Evolutionary conservation across 2,888 invertebrate genomes (phyloP).

Genomic region (Hyles lineata): DNA sequence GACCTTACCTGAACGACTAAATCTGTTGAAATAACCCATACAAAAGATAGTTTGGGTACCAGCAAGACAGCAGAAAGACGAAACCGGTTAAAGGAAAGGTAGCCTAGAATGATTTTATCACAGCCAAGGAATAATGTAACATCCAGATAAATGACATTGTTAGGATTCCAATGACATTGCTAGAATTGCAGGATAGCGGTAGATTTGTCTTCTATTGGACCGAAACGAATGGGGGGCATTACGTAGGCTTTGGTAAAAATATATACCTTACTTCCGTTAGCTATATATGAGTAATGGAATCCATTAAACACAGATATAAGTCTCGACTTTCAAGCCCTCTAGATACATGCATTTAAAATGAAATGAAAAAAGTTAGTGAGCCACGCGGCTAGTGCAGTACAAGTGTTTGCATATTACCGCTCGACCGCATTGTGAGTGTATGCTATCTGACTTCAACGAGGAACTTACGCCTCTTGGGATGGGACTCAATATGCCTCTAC

Average conservation of each 20-base stretch:
- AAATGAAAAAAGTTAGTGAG: conserved; percentile 67
- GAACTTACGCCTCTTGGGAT: conserved; percentile 50
- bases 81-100: no score
- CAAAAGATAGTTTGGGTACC: no score
- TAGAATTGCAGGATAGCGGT: no score
- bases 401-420: conserved; percentile 61
- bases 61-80: no score
- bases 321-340: conserved; percentile 14
- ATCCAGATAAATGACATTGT: no score
- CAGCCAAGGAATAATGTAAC: no score
- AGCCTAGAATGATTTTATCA: no score
- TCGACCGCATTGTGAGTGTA: conserved; percentile 52
- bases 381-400: conserved; percentile 40
- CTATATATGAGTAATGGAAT: background rate
- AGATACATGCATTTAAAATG: conserved; percentile 52
- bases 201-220: no score
- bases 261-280: background rate
- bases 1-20: no score
- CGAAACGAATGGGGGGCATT: no score
- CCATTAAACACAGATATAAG: conserved; percentile 9
- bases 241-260: background rate
- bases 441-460: conserved; percentile 51
- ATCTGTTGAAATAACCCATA: no score
- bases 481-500: conserved; percentile 32
- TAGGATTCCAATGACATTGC: no score